Percentiles rank a stretch among this genome's conserved stretches.
These are phyloP conservation scores for Margaritifera margaritifera DNA, from an alignment of 2,888 invertebrate species.

Conservation along the genomic window DNA sequence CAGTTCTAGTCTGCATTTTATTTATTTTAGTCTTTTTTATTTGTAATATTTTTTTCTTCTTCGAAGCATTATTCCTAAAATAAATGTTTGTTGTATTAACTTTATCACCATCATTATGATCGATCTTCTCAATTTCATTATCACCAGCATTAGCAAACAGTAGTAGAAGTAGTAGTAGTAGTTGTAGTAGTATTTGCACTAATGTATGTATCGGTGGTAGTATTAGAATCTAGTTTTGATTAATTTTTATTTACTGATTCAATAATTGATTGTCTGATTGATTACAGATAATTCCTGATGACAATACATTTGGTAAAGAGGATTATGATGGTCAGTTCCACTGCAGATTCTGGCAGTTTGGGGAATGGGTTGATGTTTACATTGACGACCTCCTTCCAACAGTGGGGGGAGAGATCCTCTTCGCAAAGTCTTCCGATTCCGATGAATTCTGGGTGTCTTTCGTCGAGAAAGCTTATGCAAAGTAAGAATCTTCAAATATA, in stretches of 20 bases:
- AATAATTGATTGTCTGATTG: neutral
- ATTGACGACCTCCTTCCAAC: conserved; percentile 60
- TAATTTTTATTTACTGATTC: neutral
- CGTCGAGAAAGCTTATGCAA: conserved; percentile 64
- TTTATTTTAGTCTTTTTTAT: too few species aligned
- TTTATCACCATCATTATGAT: too few species aligned
- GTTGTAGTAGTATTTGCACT: neutral
- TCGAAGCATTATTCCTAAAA: too few species aligned
- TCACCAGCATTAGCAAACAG: too few species aligned
- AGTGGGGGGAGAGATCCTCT: conserved; percentile 53
- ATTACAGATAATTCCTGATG: conserved; percentile 56
- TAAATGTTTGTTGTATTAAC: too few species aligned
- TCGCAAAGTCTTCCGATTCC: conserved; percentile 59
- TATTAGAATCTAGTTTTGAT: neutral
- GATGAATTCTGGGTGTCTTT: conserved; percentile 64
- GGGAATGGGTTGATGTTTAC: conserved; percentile 57
- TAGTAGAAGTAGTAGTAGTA: too few species aligned
- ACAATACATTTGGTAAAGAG: conserved; percentile 46
- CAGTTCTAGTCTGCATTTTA: too few species aligned
- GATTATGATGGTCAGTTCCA: conserved; percentile 53
- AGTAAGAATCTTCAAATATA: conserved; percentile 37
- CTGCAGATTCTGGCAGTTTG: conserved; percentile 64
- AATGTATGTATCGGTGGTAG: neutral
- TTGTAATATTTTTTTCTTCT: too few species aligned
- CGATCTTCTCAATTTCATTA: too few species aligned